Base-by-base conservation (phyloP, 2,888 invertebrate species). In the Isoperla grammatica region DNA sequence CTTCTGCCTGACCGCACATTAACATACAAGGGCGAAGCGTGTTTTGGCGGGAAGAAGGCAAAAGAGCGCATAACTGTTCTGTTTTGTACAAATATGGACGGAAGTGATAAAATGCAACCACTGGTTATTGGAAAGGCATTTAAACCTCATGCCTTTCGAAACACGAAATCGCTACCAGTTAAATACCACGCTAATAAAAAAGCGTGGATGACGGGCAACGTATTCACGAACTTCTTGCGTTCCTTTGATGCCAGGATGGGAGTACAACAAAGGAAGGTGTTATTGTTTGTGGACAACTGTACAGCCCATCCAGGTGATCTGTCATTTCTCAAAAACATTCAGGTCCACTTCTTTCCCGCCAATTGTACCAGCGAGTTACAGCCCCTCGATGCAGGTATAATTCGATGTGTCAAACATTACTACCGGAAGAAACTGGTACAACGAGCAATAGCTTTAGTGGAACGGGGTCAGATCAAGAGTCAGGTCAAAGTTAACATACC, bases 31-130 rank as follows among this genome's bases (percentile, higher is more conserved):
- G 59, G 53, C 45, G 67, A 69, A 50, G 65, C 65, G 61, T 70
- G 67, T 57, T 15, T 53, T 13, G 68, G 67, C 49, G 69, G 68
- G n/a, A 69, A 69, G 62, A 23, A 66, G 19, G 61, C 64, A 2
- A 70, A 69, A 62, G 66, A 69, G 43, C 60, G 67, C 39, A 55
- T 69, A 6, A 70, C 68, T 4, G 56, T 68, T 23, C 61, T 69
- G 22, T 57, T 66, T 13, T 67, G 67, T 57, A 62, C 55, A 8
- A 69, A 60, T 29, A 20, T 20, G 19, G 54, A 59, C 46, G 59
- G 54, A 19, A 45, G 42, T 13, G 54, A 53, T 15, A 59, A 59
- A n/a, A 50, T 53, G 12, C 42, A 53, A 35, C 54, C 45, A 13
- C 46, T 59, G 19, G 45, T 59, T 20, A 46, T 59, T 43, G 59